Percentiles rank a stretch among this genome's conserved stretches.
Conservation (phyloP, 2,113 vertebrate species). For the Bambusicola thoracicus region DNA sequence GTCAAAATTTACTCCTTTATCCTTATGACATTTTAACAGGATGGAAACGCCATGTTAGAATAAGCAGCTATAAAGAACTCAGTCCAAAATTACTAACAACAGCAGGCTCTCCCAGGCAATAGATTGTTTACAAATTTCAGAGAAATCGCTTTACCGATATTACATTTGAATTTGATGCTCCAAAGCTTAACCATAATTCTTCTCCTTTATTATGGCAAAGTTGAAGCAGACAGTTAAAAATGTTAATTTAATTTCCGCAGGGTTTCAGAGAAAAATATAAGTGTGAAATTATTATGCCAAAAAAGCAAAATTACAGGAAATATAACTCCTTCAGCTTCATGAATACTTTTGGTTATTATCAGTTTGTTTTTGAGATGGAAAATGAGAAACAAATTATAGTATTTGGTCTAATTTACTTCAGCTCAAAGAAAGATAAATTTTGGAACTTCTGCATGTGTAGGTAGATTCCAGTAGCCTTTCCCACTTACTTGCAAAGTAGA, state of each 20-base stretch:
- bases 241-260: constrained; percentile 50
- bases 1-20: constrained; percentile 77
- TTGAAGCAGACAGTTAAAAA: constrained; percentile 62
- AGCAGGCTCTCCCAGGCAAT: constrained; percentile 62
- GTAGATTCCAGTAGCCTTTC: background rate
- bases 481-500: background rate
- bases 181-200: constrained; percentile 41
- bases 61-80: constrained; percentile 72
- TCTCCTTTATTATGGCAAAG: constrained; percentile 53
- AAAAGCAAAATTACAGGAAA: background rate
- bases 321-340: background rate
- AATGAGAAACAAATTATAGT: background rate
- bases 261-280: constrained; percentile 26
- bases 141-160: constrained; percentile 58
- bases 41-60: constrained; percentile 69
- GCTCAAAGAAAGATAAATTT: background rate
- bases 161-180: constrained; percentile 47
- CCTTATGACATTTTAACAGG: constrained; percentile 80
- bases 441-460: background rate
- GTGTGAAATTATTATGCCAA: background rate
- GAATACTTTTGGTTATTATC: background rate
- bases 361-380: background rate
- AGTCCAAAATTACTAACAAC: constrained; percentile 64
- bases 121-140: constrained; percentile 68
- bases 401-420: background rate